Percentiles rank a stretch among this genome's conserved stretches.
These are phyloP conservation scores for Masticophis lateralis DNA, from an alignment of 2,797 vertebrate genomes.

Conservation along the genomic window DNA sequence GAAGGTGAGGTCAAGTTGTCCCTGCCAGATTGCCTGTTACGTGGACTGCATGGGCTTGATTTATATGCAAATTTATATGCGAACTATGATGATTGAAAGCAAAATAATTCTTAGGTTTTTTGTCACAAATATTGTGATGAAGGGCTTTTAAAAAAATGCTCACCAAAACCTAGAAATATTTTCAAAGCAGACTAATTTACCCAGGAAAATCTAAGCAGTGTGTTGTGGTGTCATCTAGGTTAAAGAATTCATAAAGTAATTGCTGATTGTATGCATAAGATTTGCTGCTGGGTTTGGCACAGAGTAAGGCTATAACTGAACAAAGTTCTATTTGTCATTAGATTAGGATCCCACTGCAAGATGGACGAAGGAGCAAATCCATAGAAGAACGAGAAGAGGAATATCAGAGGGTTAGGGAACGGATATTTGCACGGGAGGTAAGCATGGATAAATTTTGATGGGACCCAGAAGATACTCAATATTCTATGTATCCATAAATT, in stretches of 20 bases:
- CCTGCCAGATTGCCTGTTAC: background rate
- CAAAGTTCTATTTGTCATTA: constrained; percentile 77
- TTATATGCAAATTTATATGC: too few species aligned
- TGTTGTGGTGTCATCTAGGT: background rate
- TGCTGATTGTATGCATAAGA: constrained; percentile 43
- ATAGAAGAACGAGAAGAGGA: constrained; percentile 98
- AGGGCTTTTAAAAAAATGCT: background rate
- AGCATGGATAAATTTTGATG: constrained; percentile 56
- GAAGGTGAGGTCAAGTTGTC: background rate
- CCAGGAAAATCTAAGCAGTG: background rate
- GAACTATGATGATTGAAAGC: background rate
- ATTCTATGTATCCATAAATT: background rate
- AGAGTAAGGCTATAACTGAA: constrained; percentile 66
- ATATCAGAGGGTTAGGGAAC: constrained; percentile 97
- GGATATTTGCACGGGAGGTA: constrained; percentile 99
- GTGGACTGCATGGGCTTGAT: background rate
- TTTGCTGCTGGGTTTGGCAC: constrained; percentile 59
- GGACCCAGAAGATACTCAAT: too few species aligned
- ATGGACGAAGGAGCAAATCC: constrained; percentile 97
- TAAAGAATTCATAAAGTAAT: background rate
- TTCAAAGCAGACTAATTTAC: background rate
- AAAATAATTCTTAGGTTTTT: background rate
- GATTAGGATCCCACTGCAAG: constrained; percentile 98
- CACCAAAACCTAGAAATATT: background rate
- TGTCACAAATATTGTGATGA: background rate